Evolutionary conservation across 2,888 invertebrate genomes (phyloP), one percentile per base, ranked within the genome.

Genomic region (Rhodophaea formosa): DNA sequence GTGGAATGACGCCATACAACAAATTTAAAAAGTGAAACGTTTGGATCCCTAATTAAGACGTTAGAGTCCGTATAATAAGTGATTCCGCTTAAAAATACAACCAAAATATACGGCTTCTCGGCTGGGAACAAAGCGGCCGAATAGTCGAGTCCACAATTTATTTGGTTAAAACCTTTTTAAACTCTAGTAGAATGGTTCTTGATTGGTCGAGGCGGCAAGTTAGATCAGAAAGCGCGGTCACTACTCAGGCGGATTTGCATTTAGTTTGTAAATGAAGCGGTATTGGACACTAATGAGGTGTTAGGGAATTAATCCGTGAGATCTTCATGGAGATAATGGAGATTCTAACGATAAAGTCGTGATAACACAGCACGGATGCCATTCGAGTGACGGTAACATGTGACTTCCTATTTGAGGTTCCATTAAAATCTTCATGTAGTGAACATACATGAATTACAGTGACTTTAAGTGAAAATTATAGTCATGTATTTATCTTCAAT

Each of bases 231-330:
- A 80, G 88, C 86, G 85, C 73, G 76, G 73, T 68, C 80, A 80
- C 72, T 73, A 69, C 75, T 80, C 79, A 72, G 73, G 77, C 75
- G 75, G 79, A 88, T 89, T 88, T 88, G 88, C 89, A 89, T 90
- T 85, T 85, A 66, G 77, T 80, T 80, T 82, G 82, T 86, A 79
- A 83, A 84, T 75, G 75, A 73, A 76, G 74, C 77, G 73, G 68
- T 67, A 70, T 68, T 67, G 63, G 79, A 82, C 86, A 79, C 84
- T 90, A 88, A 89, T 88, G 85, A 88, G 84, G 89, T 89, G 89
- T 87, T 83, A 83, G 79, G 65, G 73, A 84, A 88, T 88, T 88
- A 88, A 89, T 88, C 74, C 77, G 69, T 71, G 62, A 81, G 89
- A 89, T 88, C 73, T 77, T 68, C 59, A 63, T 64, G 61, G 63